phyloP scores from a whole-genome alignment of 2,888 invertebrate genomes.

The Phorcus lineatus region DNA sequence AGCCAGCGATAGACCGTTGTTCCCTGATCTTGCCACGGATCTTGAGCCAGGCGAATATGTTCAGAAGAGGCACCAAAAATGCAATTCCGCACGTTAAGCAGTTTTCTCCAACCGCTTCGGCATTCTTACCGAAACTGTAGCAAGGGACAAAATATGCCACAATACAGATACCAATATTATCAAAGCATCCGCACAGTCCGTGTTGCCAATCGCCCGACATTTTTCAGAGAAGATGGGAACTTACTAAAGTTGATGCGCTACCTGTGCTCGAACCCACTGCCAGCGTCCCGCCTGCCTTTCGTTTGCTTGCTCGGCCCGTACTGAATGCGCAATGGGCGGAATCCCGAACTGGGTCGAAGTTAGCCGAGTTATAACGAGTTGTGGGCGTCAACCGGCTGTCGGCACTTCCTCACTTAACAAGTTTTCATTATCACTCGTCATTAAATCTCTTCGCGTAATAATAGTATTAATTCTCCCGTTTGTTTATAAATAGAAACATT shows the following conservation, averaged over 20 bases:
- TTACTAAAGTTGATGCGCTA: not conserved
- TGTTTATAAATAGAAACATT: too few species aligned
- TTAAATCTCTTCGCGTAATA: too few species aligned
- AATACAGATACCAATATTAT: conserved; percentile 65
- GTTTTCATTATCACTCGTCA: too few species aligned
- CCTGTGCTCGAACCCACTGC: not conserved
- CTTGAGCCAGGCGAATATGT: conserved; percentile 53
- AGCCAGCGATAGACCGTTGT: conserved; percentile 61
- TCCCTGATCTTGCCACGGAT: conserved; percentile 67
- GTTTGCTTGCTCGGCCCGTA: not conserved
- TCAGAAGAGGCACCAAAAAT: conserved; percentile 58
- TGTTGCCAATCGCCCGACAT: conserved; percentile 62
- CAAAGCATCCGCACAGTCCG: conserved; percentile 67
- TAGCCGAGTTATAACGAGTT: not conserved
- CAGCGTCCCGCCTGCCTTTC: not conserved
- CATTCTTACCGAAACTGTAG: conserved; percentile 69
- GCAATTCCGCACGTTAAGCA: conserved; percentile 64
- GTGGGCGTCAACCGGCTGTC: not conserved
- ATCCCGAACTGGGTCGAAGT: not conserved
- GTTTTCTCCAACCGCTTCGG: conserved; percentile 64
- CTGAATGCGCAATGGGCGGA: not conserved
- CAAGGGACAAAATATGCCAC: conserved; percentile 68
- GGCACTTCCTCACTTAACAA: too few species aligned
- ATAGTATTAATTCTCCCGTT: too few species aligned
- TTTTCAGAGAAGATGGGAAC: not conserved